Percentiles rank a stretch among this genome's conserved stretches.
phyloP scores from a whole-genome alignment of 2,113 vertebrate genomes.

The Ginglymostoma cirratum region DNA sequence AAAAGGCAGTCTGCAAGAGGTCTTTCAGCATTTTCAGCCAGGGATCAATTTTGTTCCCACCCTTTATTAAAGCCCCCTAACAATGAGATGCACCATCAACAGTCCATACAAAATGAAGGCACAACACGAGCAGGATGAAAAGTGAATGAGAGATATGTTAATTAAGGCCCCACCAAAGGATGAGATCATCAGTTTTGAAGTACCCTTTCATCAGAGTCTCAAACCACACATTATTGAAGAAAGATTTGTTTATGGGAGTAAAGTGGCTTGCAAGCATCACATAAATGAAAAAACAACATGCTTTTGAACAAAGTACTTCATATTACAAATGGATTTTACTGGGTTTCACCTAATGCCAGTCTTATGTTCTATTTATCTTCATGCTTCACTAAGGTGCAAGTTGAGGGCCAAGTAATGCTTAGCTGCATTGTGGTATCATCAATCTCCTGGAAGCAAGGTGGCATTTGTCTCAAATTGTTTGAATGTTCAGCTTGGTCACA shows the following conservation, averaged over 20 bases:
- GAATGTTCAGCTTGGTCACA: not conserved
- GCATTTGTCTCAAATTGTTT: not conserved
- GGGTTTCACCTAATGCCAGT: not conserved
- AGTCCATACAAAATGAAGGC: not conserved
- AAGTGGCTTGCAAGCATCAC: not conserved
- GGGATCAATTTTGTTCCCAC: not conserved
- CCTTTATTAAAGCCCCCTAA: not conserved
- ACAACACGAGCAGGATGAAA: not conserved
- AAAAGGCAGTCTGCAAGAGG: not conserved
- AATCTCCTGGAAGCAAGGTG: not conserved
- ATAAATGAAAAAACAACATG: not conserved
- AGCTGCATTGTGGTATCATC: not conserved
- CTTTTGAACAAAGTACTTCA: not conserved
- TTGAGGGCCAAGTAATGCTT: not conserved
- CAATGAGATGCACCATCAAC: not conserved
- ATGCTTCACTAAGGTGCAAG: not conserved
- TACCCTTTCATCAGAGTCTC: not conserved
- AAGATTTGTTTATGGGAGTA: not conserved
- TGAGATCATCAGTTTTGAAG: not conserved
- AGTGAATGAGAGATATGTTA: not conserved
- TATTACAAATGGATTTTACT: not conserved
- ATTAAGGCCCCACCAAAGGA: not conserved
- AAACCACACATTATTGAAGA: not conserved
- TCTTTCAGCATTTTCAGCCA: not conserved
- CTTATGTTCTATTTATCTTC: not conserved